A percentile compares a stretch with the other conserved stretches of the same genome.
Conservation (phyloP, 2,797 vertebrate species). For the Gallinago solitaria region DNA sequence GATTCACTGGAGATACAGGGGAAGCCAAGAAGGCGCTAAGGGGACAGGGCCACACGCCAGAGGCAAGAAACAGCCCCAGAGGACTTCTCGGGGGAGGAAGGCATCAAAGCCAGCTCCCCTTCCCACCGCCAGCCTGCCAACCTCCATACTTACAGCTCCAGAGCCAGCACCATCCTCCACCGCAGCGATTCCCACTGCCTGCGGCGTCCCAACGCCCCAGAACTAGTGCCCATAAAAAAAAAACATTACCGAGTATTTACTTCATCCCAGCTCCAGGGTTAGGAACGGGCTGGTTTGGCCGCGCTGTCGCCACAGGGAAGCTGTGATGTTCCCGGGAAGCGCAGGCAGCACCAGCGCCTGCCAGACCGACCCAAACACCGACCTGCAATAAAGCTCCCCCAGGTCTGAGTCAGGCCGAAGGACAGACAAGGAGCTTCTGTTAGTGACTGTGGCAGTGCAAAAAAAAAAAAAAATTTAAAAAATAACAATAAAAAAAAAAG, state of each 20-base stretch:
- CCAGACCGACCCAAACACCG: neutral
- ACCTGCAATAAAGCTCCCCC: slow-evolving; percentile 29
- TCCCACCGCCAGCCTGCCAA: neutral
- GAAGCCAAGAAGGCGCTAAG: neutral
- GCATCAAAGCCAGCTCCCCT: neutral
- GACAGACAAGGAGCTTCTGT: slow-evolving; percentile 38
- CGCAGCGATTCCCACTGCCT: fast-evolving
- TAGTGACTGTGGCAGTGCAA: neutral
- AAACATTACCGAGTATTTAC: neutral
- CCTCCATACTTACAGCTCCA: neutral
- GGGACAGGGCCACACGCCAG: fast-evolving
- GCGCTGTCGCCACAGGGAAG: fast-evolving
- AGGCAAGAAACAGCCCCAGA: neutral
- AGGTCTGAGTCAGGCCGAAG: neutral
- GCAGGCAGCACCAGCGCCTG: neutral
- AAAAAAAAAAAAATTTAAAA: neutral
- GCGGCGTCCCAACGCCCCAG: neutral
- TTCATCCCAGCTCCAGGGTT: neutral
- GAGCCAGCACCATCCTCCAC: neutral
- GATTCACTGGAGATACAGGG: neutral
- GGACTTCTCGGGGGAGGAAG: fast-evolving
- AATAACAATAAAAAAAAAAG: neutral
- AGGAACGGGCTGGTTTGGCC: neutral
- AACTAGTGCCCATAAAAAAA: neutral
- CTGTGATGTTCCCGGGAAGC: neutral